These are phyloP conservation scores for Dipodomys stephensi DNA, from an alignment of 2,113 vertebrate species.

Conservation along the genomic window DNA sequence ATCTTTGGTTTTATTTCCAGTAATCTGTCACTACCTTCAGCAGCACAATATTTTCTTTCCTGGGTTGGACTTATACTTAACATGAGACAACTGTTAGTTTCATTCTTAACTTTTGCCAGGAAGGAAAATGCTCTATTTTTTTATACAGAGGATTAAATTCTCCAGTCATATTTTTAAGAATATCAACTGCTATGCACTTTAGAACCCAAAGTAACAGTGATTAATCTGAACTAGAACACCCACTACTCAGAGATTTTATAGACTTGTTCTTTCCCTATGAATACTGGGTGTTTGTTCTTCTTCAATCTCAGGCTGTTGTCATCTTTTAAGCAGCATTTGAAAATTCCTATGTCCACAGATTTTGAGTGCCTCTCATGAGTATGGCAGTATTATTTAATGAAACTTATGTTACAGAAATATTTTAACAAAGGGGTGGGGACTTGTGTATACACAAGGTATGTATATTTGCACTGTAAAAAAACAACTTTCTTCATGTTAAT, in stretches of 20 bases:
- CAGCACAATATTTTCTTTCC: background rate
- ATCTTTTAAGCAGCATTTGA: slow-evolving; percentile 60
- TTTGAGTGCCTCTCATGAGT: slow-evolving; percentile 35
- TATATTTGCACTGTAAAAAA: slow-evolving; percentile 86
- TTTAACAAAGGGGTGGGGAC: background rate
- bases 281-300: slow-evolving; percentile 59
- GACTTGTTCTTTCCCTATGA: slow-evolving; percentile 76
- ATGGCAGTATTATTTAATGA: slow-evolving; percentile 71
- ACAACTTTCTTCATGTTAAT: slow-evolving; percentile 52
- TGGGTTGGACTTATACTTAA: slow-evolving; percentile 51
- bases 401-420: slow-evolving; percentile 43
- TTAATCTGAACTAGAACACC: slow-evolving; percentile 64
- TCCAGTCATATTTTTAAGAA: slow-evolving; percentile 79
- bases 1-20: slow-evolving; percentile 18
- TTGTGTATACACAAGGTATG: slow-evolving; percentile 64
- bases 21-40: background rate
- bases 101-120: slow-evolving; percentile 53
- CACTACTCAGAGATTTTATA: slow-evolving; percentile 72
- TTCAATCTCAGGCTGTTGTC: slow-evolving; percentile 59
- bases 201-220: slow-evolving; percentile 80
- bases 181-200: slow-evolving; percentile 85
- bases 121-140: slow-evolving; percentile 84
- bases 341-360: slow-evolving; percentile 50
- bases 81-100: slow-evolving; percentile 4
- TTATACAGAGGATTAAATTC: slow-evolving; percentile 76